phyloP scores from a whole-genome alignment of 2,888 invertebrate genomes.

The Fragum whitleyi region DNA sequence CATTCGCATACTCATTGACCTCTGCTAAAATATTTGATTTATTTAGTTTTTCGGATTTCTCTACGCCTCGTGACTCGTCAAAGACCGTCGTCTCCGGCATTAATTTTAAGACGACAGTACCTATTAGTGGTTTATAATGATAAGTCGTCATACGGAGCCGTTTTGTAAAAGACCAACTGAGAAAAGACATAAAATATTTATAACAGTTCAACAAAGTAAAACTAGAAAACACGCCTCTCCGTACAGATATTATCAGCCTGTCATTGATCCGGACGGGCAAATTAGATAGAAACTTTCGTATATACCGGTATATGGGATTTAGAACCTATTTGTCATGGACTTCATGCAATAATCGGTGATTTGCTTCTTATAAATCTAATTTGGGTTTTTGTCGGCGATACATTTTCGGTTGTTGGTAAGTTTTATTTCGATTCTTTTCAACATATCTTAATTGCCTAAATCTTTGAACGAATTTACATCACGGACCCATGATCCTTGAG shows the following conservation, averaged over 20 bases:
- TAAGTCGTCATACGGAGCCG: background rate
- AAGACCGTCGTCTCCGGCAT: no score
- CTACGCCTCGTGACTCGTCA: no score
- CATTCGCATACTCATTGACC: no score
- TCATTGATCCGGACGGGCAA: background rate
- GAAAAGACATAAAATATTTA: constrained; percentile 19
- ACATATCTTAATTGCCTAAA: no score
- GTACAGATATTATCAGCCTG: constrained; percentile 7
- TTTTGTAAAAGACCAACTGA: background rate
- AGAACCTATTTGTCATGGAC: background rate
- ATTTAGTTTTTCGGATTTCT: no score
- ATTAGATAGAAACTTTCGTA: background rate
- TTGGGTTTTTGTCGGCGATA: background rate
- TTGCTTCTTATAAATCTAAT: background rate
- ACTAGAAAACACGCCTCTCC: background rate
- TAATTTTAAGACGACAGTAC: no score
- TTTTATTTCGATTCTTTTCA: no score
- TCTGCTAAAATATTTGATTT: no score
- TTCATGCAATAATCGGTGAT: background rate
- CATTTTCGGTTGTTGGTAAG: background rate
- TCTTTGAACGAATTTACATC: no score
- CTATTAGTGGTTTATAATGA: background rate
- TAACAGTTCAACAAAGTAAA: constrained; percentile 2
- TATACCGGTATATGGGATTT: background rate
- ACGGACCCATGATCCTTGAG: no score